Evolutionary conservation across 1,140 invertebrate species (phyloP).

Genomic region (Radopholus similis): DNA sequence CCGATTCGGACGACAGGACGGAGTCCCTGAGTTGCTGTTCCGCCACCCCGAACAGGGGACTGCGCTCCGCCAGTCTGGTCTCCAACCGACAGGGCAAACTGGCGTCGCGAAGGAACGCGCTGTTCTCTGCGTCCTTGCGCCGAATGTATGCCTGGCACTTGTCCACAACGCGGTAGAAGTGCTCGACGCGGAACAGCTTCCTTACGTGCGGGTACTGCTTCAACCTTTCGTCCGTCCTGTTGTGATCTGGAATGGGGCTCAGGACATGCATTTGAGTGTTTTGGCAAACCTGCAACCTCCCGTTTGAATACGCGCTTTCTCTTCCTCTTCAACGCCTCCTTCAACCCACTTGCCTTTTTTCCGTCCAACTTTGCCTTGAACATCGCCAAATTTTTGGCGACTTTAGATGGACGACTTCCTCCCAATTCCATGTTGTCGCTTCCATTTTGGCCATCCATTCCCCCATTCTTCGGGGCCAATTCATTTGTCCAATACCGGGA

Average conservation of each 20-base stretch:
- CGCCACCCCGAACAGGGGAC: not conserved
- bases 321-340: not conserved
- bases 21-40: not conserved
- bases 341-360: not conserved
- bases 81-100: not conserved
- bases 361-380: not conserved
- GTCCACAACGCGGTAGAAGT: not conserved
- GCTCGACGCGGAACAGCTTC: conserved; percentile 1
- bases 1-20: not conserved
- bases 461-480: no score
- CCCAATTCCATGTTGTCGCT: not conserved
- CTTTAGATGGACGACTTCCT: not conserved
- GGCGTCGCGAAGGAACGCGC: not conserved
- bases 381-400: not conserved
- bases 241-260: no score
- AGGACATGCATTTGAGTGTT: not conserved
- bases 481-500: not conserved
- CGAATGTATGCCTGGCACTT: conserved; percentile 1
- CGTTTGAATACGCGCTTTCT: not conserved
- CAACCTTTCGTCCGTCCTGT: not conserved
- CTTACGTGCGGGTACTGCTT: conserved; percentile 6
- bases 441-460: not conserved
- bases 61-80: not conserved
- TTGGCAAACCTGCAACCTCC: not conserved
- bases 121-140: not conserved